These are phyloP conservation scores for Atherinosoma microstoma DNA, from an alignment of 2,797 vertebrate species.

Conservation along the genomic window DNA sequence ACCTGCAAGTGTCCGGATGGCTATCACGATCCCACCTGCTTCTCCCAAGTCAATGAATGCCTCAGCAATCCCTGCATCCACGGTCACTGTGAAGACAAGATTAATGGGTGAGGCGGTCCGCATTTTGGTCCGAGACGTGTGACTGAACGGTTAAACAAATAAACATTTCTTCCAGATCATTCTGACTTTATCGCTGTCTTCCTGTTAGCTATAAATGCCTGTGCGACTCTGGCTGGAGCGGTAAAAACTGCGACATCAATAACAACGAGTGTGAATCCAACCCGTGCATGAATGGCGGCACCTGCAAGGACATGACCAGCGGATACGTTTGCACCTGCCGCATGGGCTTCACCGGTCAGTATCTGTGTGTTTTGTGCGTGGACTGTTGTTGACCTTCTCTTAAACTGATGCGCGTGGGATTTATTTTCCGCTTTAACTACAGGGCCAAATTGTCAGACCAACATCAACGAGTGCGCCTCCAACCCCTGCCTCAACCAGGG, in stretches of 20 bases:
- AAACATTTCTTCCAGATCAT: not conserved
- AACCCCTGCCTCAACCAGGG: slow-evolving; percentile 98
- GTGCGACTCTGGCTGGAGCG: slow-evolving; percentile 94
- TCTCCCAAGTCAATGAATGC: slow-evolving; percentile 96
- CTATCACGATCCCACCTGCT: slow-evolving; percentile 91
- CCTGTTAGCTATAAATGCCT: slow-evolving; percentile 89
- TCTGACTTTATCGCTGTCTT: not conserved
- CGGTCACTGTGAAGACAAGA: slow-evolving; percentile 89
- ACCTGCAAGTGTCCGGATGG: slow-evolving; percentile 92
- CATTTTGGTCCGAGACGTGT: not conserved
- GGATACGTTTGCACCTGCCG: slow-evolving; percentile 94
- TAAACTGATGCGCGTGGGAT: slow-evolving; percentile 14
- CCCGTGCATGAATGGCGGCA: slow-evolving; percentile 94
- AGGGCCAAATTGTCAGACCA: slow-evolving; percentile 98
- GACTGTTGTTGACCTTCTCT: slow-evolving; percentile 2
- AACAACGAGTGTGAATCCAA: slow-evolving; percentile 96
- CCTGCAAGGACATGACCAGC: slow-evolving; percentile 95
- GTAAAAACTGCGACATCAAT: slow-evolving; percentile 94
- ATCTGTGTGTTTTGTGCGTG: not conserved
- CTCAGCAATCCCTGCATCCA: slow-evolving; percentile 95
- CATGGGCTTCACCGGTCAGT: slow-evolving; percentile 93
- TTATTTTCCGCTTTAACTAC: not conserved
- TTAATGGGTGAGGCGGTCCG: slow-evolving; percentile 87
- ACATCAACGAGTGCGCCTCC: slow-evolving; percentile 97
- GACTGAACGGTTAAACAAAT: not conserved